A percentile compares a stretch with the other conserved stretches of the same genome.
phyloP scores from a whole-genome alignment of 2,797 vertebrate genomes.

The Micromesistius poutassou region DNA sequence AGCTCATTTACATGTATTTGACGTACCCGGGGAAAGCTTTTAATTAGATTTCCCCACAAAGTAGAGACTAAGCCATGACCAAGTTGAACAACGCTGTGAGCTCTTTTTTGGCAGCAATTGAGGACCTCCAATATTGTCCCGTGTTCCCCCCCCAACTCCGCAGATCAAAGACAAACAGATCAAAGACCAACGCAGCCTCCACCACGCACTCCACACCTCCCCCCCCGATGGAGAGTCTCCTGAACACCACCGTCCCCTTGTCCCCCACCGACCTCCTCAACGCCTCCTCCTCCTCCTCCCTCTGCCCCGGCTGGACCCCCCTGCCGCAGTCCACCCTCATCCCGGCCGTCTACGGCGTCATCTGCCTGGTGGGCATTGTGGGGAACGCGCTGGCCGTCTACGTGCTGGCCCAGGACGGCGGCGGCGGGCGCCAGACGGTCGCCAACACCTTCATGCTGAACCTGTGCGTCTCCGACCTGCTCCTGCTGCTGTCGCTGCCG shows the following conservation, averaged over 20 bases:
- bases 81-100: not conserved
- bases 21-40: not conserved
- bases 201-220: too few relatives aligned
- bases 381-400: conserved; percentile 81
- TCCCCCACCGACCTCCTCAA: conserved; percentile 32
- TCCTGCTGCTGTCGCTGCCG: conserved; percentile 82
- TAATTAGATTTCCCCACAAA: not conserved
- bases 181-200: too few relatives aligned
- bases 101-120: not conserved
- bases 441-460: conserved; percentile 89
- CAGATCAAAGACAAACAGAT: conserved; percentile 13
- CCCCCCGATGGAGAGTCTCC: conserved; percentile 17
- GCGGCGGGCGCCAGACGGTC: conserved; percentile 72
- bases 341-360: conserved; percentile 77
- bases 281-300: conserved; percentile 13
- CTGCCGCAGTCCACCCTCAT: conserved; percentile 77
- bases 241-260: conserved; percentile 40
- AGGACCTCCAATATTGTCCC: conserved; percentile 24
- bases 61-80: not conserved
- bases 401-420: conserved; percentile 73
- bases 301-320: conserved; percentile 49
- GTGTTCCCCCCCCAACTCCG: conserved; percentile 26
- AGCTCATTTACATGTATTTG: not conserved
- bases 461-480: conserved; percentile 81
- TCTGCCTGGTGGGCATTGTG: conserved; percentile 78